A percentile compares a stretch with the other conserved stretches of the same genome.
Conservation (phyloP, 2,888 invertebrate species). For the Cephalotes varians region DNA sequence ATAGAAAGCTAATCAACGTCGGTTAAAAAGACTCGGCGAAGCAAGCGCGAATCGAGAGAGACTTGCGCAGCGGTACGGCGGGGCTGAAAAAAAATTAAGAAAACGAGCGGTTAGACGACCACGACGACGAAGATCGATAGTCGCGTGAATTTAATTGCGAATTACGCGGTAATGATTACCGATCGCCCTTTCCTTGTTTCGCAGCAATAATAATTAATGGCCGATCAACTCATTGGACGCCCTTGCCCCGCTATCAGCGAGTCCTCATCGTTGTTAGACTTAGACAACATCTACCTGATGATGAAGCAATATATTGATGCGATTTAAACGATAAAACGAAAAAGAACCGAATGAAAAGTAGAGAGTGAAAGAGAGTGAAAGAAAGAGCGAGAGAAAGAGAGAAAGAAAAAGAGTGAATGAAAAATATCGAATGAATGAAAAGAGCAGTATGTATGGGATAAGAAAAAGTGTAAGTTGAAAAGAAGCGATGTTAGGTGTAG, state of each 20-base stretch:
- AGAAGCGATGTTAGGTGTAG: constrained; percentile 80
- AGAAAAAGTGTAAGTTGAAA: constrained; percentile 54
- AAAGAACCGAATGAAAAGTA: constrained; percentile 10
- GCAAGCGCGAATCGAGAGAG: constrained; percentile 53
- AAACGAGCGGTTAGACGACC: constrained; percentile 29
- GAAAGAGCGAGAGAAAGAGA: not conserved
- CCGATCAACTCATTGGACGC: constrained; percentile 18
- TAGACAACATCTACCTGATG: constrained; percentile 83
- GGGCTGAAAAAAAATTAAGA: constrained; percentile 38
- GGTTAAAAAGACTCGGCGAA: constrained; percentile 22
- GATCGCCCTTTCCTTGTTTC: constrained; percentile 42
- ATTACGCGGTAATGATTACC: constrained; percentile 40
- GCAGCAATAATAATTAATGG: constrained; percentile 44
- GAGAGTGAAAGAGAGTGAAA: constrained; percentile 29
- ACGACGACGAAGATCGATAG: constrained; percentile 48
- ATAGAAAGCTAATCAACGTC: constrained; percentile 41
- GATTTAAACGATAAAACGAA: constrained; percentile 72
- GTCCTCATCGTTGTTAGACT: constrained; percentile 75
- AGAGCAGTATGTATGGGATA: constrained; percentile 41
- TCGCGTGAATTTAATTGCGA: constrained; percentile 51
- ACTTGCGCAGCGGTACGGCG: constrained; percentile 26
- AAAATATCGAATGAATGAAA: not conserved
- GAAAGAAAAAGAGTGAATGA: constrained; percentile 17
- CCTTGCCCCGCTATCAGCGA: constrained; percentile 57
- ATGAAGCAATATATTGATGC: constrained; percentile 83